Evolutionary conservation across 2,888 invertebrate genomes (phyloP), one percentile per base, ranked within the genome.

Genomic region (Amblyteles armatorius): DNA sequence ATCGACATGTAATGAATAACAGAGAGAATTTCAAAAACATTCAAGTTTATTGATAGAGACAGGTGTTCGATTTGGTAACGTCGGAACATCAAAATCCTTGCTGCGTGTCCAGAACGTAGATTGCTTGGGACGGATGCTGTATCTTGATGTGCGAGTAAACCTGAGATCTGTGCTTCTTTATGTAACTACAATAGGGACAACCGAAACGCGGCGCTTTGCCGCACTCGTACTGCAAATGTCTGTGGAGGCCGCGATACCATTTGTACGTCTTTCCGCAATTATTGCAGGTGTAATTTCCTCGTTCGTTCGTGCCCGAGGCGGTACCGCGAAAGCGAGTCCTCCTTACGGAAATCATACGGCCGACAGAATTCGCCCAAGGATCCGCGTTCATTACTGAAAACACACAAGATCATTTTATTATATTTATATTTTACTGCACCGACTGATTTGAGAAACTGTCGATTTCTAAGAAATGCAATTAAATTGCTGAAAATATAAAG

Each of bases 191-290:
- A 79, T 88, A 87, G 13, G 82, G 79, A 79, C 89, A 90, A 65
- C 88, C 79, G 78, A 88, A 89, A 36, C 88, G 85, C n/a, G 89
- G 89, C 48, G 73, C 71, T 73, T 89, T 92, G 22, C 89, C 89
- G 73, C 90, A 90, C 89, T 13, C 87, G 89, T 68, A 67, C 85
- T 88, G 82, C 91, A 91, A 60, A 87, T 88, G 87, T 90, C 76
- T 79, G 90, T 82, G 79, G 88, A 81, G 82, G 91, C 91, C 68
- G 88, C 82, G 78, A 90, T 89, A 89, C 89, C 89, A 90, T 83
- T 91, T 91, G 84, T 93, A 93, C 2, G 87, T 83, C 79, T 91
- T 91, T 33, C 89, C 90, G 76, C 93, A 93, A 48, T 87, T 90
- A 2, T 90, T 89, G 77, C 93, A 93, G 79, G 90, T 88, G 84